Percentiles rank a stretch among this genome's conserved stretches.
These are phyloP conservation scores for Pterocles gutturalis DNA, from an alignment of 2,113 vertebrate genomes.

Conservation along the genomic window DNA sequence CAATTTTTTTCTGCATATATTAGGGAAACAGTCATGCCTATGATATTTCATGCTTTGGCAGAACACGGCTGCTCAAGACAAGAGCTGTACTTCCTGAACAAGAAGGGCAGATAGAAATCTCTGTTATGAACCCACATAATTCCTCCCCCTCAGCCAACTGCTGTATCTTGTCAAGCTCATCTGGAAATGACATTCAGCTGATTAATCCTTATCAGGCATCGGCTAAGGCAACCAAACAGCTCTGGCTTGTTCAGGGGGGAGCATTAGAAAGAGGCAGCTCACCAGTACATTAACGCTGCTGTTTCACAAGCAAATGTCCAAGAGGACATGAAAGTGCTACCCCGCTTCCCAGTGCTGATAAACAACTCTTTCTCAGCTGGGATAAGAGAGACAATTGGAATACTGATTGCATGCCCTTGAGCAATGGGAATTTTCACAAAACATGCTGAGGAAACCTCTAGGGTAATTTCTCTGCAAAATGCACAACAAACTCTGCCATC, in stretches of 20 bases:
- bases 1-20: neutral
- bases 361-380: constrained; percentile 27
- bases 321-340: neutral
- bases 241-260: neutral
- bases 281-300: neutral
- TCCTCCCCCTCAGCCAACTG: constrained; percentile 72
- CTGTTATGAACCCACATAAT: constrained; percentile 34
- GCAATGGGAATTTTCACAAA: constrained; percentile 49
- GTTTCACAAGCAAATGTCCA: neutral
- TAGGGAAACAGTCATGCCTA: constrained; percentile 19
- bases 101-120: constrained; percentile 59
- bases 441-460: neutral
- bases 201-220: constrained; percentile 62
- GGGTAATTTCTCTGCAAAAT: neutral
- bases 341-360: constrained; percentile 16
- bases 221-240: constrained; percentile 28
- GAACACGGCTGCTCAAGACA: constrained; percentile 32
- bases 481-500: neutral
- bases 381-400: constrained; percentile 37
- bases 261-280: neutral
- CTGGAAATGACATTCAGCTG: constrained; percentile 61
- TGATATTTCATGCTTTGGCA: constrained; percentile 62
- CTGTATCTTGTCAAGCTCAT: constrained; percentile 59
- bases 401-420: constrained; percentile 52
- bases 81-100: constrained; percentile 54